Conservation (phyloP, 2,888 invertebrate species). For the Strigamia crassipes region DNA sequence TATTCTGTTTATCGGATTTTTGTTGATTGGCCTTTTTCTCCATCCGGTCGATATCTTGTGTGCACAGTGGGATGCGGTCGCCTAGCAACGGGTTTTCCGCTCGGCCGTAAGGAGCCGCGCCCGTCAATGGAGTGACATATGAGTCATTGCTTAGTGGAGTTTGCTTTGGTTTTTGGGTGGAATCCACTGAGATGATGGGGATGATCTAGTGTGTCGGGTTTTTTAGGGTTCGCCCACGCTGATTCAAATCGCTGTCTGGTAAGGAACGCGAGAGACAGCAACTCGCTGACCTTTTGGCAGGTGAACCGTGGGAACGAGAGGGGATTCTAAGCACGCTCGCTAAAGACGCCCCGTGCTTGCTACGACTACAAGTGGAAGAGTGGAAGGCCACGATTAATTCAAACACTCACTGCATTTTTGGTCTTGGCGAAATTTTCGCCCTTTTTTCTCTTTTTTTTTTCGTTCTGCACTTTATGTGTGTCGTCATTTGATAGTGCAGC, state of each 20-base stretch:
- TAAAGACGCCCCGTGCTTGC: background rate
- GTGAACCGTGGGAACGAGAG: constrained; percentile 21
- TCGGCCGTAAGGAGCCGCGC: constrained; percentile 5
- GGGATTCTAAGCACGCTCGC: background rate
- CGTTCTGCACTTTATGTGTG: background rate
- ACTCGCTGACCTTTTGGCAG: constrained; percentile 12
- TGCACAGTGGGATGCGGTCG: constrained; percentile 32
- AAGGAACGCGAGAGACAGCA: background rate
- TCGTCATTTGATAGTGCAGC: background rate
- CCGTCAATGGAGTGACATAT: constrained; percentile 22
- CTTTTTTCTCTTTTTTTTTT: background rate
- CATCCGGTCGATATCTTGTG: constrained; percentile 19
- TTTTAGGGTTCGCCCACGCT: background rate
- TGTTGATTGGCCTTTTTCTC: constrained; percentile 25
- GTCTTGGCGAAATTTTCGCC: background rate
- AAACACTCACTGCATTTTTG: background rate
- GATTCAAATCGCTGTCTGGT: background rate
- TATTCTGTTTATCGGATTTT: background rate
- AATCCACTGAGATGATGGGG: constrained; percentile 12
- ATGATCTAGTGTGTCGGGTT: background rate
- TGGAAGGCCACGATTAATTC: background rate
- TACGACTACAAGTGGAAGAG: too few species aligned
- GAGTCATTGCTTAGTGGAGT: background rate
- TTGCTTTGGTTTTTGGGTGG: constrained; percentile 12
- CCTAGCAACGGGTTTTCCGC: constrained; percentile 25